Evolutionary conservation across 2,888 invertebrate species (phyloP), one percentile per base, ranked within the genome.

Genomic region (Eristalinus aeneus): DNA sequence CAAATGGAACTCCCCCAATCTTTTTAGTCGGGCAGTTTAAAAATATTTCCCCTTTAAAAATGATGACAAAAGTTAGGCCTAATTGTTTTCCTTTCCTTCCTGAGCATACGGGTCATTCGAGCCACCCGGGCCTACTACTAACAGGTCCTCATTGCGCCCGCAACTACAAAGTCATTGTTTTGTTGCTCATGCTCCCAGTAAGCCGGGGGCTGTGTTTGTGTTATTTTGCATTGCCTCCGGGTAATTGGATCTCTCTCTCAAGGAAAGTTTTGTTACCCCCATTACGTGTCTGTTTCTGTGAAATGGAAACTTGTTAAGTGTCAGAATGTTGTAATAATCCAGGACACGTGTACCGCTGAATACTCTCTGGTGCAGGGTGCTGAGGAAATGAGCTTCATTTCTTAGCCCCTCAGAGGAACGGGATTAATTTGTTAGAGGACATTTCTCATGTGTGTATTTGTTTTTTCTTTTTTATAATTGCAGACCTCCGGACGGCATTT

Each of bases 401-500:
- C 64, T n/a, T n/a, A 27, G 27, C 2, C 27, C 5, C 27, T 27
- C 5, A 27, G 27, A 3, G 27, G 27, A 5, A 27, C 34, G 34
- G 34, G 34, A 20, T 5, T 16, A 20, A 11, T 20, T 10, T 72
- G 12, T 39, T 39, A 27, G 9, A 22, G 46, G 16, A n/a, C 16
- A 16, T 46, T 3, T 46, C 46, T 46, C 46, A 46, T 46, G 46
- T 46, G 46, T 65, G 56, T 58, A 69, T 22, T 36, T 12, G 8
- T 54, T 80, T 11, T 31, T 22, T 71, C 75, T 89, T 93, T 93
- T 27, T 27, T 27, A 5, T 27, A 27, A 27, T 27, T 27, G 0
- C 93, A 96, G 96, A 96, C 92, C 93, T 96, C 89, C 94, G 96
- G 90, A 96, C 96, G 89, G 96, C 96, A 67, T 97, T 97, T 92